These are phyloP conservation scores for Myxocyprinus asiaticus DNA, from an alignment of 2,113 vertebrate species.

Conservation along the genomic window DNA sequence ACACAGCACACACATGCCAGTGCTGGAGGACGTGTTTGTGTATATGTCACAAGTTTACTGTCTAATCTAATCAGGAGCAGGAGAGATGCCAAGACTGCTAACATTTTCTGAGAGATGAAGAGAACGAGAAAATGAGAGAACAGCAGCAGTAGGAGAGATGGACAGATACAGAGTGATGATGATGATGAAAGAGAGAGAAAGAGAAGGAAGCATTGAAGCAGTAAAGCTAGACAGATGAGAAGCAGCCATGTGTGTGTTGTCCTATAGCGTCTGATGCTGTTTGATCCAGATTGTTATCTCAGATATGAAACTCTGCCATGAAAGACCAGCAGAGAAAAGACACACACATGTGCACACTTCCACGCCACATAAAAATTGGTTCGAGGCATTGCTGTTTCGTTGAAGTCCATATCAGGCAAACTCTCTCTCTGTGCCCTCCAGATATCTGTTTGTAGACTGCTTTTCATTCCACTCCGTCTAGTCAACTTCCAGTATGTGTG, in stretches of 20 bases:
- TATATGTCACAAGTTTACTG: slow-evolving; percentile 5
- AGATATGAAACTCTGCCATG: slow-evolving; percentile 24
- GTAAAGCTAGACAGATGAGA: slow-evolving; percentile 24
- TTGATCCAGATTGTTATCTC: slow-evolving; percentile 13
- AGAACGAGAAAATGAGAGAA: background rate
- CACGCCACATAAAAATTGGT: background rate
- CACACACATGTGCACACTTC: background rate
- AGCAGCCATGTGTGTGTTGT: background rate
- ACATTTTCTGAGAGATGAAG: no score
- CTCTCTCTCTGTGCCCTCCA: slow-evolving; percentile 4
- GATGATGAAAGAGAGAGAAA: slow-evolving; percentile 14
- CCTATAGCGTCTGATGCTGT: slow-evolving; percentile 1
- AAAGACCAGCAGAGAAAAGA: slow-evolving; percentile 26
- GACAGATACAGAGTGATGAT: background rate
- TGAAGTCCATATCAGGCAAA: slow-evolving; percentile 50
- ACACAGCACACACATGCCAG: slow-evolving; percentile 14
- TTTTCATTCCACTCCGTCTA: background rate
- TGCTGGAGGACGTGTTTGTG: slow-evolving; percentile 29
- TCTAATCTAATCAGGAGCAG: slow-evolving; percentile 40
- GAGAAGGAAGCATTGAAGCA: slow-evolving; percentile 15
- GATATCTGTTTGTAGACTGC: slow-evolving; percentile 40
- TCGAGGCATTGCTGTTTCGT: slow-evolving; percentile 22
- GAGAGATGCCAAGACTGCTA: slow-evolving; percentile 11
- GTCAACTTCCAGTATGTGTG: background rate
- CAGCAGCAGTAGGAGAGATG: background rate